Base-by-base conservation (phyloP, 2,113 vertebrate genomes). In the Enhydra lutris region DNA sequence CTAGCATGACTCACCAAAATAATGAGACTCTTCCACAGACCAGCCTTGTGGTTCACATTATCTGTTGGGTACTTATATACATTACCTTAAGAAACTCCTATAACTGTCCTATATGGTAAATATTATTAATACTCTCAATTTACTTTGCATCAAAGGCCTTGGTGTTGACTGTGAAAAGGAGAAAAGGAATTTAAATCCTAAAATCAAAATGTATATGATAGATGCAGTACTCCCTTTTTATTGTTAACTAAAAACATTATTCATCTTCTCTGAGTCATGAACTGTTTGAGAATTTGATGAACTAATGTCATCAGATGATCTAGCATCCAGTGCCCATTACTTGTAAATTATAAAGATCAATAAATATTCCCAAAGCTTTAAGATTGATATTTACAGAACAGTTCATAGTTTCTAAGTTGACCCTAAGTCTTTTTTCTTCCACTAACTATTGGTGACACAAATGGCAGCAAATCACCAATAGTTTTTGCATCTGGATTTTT, bases 311-410 rank as follows among this genome's bases (percentile, higher is more conserved):
- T 93, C 52, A 36, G 31, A 90, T 24, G 65, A 34, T 83, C 50
- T 73, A 42, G 42, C 26, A 26, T 29, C 26, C 55, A 63, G 45
- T 26, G 36, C 7, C 7, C 57, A 63, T 87, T 83, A 52, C 34
- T 39, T 81, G 20, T 82, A 79, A 86, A 65, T 42, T 92, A 85
- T 57, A 57, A 80, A 87, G 34, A 88, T 93, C 24, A 1, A 87
- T 93, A 63, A 36, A 42, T 71, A 82, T 65, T 81, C 74, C 80
- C 85, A 73, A 71, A 90, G 74, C 24, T 55, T 92, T 13, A 69
- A 67, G 31, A 59, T 29, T 97, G 88, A 89, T 61, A 97, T 94
- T 95, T 95, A 50, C 8, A n/a, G 94, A 87, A 89, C 67, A 79
- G 95, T 96, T 88, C 29, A 50, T 52, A 24, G 26, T 91, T 82